Evolutionary conservation across 2,113 vertebrate genomes (phyloP).

Genomic region (Argyrosomus japonicus): DNA sequence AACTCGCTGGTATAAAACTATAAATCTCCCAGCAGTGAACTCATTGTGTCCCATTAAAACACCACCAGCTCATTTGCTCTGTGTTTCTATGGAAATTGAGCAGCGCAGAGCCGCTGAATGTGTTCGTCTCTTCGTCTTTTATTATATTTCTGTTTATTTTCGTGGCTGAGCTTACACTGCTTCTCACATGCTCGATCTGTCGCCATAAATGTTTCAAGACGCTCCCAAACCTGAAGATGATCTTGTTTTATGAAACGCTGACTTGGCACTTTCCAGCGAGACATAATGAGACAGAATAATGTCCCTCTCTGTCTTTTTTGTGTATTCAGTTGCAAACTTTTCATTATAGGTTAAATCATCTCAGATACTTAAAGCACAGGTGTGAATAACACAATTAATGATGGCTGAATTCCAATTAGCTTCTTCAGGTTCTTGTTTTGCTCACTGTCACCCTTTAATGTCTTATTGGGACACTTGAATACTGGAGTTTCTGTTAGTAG

Average conservation of each 20-base stretch:
- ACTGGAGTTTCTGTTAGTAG: no score
- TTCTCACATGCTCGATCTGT: not conserved
- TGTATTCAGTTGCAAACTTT: no score
- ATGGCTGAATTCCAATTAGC: no score
- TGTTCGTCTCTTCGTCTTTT: not conserved
- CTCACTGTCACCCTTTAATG: no score
- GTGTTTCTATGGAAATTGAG: constrained; percentile 7
- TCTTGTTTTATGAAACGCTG: not conserved
- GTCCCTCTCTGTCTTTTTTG: no score
- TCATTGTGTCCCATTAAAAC: constrained; percentile 45
- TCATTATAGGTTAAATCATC: no score
- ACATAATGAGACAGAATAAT: not conserved
- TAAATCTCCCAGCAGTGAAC: constrained; percentile 25
- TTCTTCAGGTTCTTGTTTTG: no score
- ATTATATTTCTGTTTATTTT: constrained; percentile 11
- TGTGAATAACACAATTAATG: not conserved
- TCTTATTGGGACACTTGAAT: no score
- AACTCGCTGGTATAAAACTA: constrained; percentile 17
- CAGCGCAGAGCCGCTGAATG: not conserved
- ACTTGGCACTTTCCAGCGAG: not conserved
- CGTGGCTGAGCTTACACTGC: not conserved
- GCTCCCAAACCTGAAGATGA: constrained; percentile 1
- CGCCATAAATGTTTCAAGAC: constrained; percentile 7
- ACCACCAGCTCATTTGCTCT: constrained; percentile 36
- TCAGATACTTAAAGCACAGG: no score